phyloP scores from a whole-genome alignment of 2,888 invertebrate genomes.

The Pachydiplax longipennis region DNA sequence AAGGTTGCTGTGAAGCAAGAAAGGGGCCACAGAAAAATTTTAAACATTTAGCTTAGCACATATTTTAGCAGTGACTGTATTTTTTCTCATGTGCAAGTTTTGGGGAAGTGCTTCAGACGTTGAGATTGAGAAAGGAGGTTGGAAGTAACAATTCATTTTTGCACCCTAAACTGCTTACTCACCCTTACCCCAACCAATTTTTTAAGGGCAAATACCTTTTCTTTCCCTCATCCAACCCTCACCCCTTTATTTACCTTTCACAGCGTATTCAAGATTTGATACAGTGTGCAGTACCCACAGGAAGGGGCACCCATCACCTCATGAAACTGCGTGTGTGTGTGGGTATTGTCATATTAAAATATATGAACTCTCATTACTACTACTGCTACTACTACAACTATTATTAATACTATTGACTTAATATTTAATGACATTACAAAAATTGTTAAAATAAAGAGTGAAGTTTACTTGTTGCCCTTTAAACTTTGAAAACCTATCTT shows the following conservation, averaged over 20 bases:
- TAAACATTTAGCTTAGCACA: constrained; percentile 12
- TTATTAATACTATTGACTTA: constrained; percentile 40
- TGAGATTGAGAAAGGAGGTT: neutral
- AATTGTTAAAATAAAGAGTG: constrained; percentile 34
- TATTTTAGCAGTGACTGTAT: constrained; percentile 18
- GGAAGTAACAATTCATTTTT: neutral
- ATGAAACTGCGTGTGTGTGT: constrained; percentile 16
- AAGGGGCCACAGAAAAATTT: constrained; percentile 31
- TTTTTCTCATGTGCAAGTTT: constrained; percentile 17
- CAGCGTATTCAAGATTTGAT: neutral
- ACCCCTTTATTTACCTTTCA: neutral
- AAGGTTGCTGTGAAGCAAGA: constrained; percentile 38
- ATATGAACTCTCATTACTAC: constrained; percentile 42
- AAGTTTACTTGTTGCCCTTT: neutral
- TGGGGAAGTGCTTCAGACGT: constrained; percentile 11
- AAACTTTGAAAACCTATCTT: neutral
- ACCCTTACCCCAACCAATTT: neutral
- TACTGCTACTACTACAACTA: constrained; percentile 18
- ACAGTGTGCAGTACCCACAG: neutral
- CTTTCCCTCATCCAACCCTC: neutral
- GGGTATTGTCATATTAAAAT: too few relatives aligned
- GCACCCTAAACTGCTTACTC: constrained; percentile 1
- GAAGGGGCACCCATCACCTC: neutral
- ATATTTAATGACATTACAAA: constrained; percentile 41
- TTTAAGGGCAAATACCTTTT: neutral